phyloP scores from a whole-genome alignment of 2,888 invertebrate genomes.

The Drosophila cognata region DNA sequence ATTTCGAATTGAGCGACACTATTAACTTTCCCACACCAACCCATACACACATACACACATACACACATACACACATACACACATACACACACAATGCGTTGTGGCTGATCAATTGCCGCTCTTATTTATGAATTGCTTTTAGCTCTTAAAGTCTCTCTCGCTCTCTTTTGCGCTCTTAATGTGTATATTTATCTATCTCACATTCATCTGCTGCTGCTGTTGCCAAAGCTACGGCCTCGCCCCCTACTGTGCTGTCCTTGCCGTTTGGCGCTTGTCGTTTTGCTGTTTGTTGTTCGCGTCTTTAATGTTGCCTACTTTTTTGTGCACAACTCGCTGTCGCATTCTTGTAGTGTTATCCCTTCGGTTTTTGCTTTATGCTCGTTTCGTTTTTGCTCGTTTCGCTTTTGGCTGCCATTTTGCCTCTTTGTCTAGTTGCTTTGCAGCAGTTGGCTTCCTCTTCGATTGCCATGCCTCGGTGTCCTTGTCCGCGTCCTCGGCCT shows the following conservation, averaged over 20 bases:
- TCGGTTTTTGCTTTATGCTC: conserved; percentile 51
- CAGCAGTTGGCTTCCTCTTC: conserved; percentile 60
- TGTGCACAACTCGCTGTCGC: conserved; percentile 23
- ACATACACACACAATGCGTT: conserved; percentile 7
- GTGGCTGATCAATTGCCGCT: conserved; percentile 63
- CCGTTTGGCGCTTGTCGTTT: conserved; percentile 28
- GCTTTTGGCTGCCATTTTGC: conserved; percentile 66
- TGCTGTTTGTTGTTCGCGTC: conserved; percentile 38
- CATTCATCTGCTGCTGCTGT: conserved; percentile 9
- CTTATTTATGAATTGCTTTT: conserved; percentile 40
- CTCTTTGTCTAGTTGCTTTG: conserved; percentile 76
- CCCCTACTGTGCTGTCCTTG: conserved; percentile 45
- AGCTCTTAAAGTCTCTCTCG: conserved; percentile 9
- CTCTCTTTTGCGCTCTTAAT: not conserved
- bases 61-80: not conserved
- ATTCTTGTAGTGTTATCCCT: conserved; percentile 53
- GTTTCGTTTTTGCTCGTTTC: conserved; percentile 36
- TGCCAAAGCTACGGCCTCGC: conserved; percentile 49
- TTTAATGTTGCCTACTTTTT: conserved; percentile 48
- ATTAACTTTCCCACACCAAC: conserved; percentile 47
- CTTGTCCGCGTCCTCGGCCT: conserved; percentile 22
- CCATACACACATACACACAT: not conserved
- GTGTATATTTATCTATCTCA: conserved; percentile 2
- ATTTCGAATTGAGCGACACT: conserved; percentile 73
- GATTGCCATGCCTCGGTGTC: conserved; percentile 43